A percentile compares a stretch with the other conserved stretches of the same genome.
Conservation (phyloP, 2,888 invertebrate genomes). For the Idaea straminata region DNA sequence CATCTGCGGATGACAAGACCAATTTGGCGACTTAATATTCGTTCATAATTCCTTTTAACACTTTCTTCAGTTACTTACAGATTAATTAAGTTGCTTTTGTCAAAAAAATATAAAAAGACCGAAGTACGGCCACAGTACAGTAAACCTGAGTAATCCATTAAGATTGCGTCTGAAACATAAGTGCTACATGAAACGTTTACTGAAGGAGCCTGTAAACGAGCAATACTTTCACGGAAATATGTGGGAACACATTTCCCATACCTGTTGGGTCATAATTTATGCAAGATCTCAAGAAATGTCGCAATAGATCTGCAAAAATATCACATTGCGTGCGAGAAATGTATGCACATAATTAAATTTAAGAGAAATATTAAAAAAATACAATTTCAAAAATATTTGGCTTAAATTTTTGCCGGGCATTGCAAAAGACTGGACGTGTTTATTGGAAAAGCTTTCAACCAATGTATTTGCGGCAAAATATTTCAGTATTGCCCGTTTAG, state of each 20-base stretch:
- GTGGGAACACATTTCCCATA: neutral
- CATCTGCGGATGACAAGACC: conserved; percentile 29
- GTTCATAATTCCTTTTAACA: conserved; percentile 8
- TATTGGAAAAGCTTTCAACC: too few species aligned
- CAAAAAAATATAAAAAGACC: conserved; percentile 12
- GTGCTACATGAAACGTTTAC: neutral
- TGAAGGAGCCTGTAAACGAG: neutral
- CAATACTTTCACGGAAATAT: neutral
- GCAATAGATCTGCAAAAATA: too few species aligned
- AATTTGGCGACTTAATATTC: conserved; percentile 24
- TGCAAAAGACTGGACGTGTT: too few species aligned
- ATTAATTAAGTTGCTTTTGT: conserved; percentile 14
- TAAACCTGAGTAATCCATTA: conserved; percentile 24
- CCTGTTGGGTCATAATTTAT: too few species aligned
- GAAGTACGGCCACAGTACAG: conserved; percentile 3
- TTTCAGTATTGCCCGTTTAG: neutral
- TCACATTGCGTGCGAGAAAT: too few species aligned
- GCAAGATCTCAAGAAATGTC: too few species aligned
- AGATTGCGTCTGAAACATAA: conserved; percentile 12
- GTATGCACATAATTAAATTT: too few species aligned
- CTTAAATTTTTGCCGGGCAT: too few species aligned
- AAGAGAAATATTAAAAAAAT: too few species aligned
- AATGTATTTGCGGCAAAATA: too few species aligned
- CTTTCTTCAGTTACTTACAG: conserved; percentile 4
- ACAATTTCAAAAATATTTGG: too few species aligned